These are phyloP conservation scores for Graphium colonna DNA, from an alignment of 2,888 invertebrate species.

Conservation along the genomic window DNA sequence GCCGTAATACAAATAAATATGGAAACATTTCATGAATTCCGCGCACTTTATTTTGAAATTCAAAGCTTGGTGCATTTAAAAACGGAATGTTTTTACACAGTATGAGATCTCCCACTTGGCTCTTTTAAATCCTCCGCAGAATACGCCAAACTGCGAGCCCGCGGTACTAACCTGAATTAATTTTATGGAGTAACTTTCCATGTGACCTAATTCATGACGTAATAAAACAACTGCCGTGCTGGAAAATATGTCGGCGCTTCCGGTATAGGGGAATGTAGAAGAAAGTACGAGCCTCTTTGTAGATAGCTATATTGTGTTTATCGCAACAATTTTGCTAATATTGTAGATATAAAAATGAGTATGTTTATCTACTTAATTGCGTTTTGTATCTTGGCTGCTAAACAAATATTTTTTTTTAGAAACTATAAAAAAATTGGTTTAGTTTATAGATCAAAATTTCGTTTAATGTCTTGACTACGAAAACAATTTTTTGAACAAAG, in stretches of 20 bases:
- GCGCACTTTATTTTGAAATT: not conserved
- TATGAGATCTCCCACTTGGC: not conserved
- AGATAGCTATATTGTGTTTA: no score
- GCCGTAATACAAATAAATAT: not conserved
- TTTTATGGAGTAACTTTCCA: constrained; percentile 8
- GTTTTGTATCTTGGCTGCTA: no score
- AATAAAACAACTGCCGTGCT: not conserved
- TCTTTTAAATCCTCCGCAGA: constrained; percentile 1
- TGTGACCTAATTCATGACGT: constrained; percentile 15
- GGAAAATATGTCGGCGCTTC: not conserved
- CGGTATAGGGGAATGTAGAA: no score
- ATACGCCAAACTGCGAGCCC: not conserved
- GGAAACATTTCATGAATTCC: not conserved
- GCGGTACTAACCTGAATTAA: constrained; percentile 4
- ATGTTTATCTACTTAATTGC: no score
- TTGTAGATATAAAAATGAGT: no score
- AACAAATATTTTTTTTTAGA: no score
- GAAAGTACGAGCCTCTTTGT: no score
- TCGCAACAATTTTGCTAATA: no score
- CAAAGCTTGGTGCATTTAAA: not conserved
- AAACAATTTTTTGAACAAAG: no score
- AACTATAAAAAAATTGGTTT: no score
- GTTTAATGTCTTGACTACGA: no score
- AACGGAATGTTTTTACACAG: constrained; percentile 3
- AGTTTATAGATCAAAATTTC: no score